Base-by-base conservation (phyloP, 2,797 vertebrate species). In the Tauraco hartlaubi region DNA sequence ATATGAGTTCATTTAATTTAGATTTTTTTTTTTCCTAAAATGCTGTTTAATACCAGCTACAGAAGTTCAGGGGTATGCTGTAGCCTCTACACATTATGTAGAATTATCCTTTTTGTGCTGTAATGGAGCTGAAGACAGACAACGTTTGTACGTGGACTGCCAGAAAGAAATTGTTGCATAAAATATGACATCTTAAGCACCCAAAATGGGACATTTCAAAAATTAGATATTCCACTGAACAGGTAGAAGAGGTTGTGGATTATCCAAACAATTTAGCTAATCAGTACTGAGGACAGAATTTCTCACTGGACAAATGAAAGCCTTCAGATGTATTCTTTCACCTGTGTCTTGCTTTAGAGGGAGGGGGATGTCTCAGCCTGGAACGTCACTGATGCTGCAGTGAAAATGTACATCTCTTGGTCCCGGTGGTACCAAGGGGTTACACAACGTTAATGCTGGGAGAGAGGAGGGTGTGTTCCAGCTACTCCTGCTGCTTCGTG, bases 381-480 rank as follows among this genome's bases (percentile, higher is more conserved):
- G 49, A n/a, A 9, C 0, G 2, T 4, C 0, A 5, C 25, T 52
- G 29, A 2, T 21, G 25, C 35, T 5, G 15, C 15, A 1, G 16
- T 13, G 56, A 20, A 29, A 16, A 8, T 9, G 22, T 15, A 3
- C 9, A 3, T 48, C 56, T 25, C 39, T 23, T 15, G 6, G 9
- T 31, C 17, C 11, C 23, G 3, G n/a, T 51, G 33, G 28, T 11
- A 1, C 35, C 3, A 4, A 25, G 21, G 41, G 55, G 15, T 21
- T 9, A 4, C 25, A 19, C 37, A 3, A 3, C 12, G 31, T 31
- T 61, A 18, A 16, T 44, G 12, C 28, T 67, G 62, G 41, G 8
- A 23, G 56, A 39, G 68, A 77, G 31, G 41, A n/a, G 84, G 26
- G 63, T 46, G 28, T 44, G n/a, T 55, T 82, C 78, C 62, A 69